phyloP scores from a whole-genome alignment of 1,140 invertebrate genomes.

The Atta cephalotes region DNA sequence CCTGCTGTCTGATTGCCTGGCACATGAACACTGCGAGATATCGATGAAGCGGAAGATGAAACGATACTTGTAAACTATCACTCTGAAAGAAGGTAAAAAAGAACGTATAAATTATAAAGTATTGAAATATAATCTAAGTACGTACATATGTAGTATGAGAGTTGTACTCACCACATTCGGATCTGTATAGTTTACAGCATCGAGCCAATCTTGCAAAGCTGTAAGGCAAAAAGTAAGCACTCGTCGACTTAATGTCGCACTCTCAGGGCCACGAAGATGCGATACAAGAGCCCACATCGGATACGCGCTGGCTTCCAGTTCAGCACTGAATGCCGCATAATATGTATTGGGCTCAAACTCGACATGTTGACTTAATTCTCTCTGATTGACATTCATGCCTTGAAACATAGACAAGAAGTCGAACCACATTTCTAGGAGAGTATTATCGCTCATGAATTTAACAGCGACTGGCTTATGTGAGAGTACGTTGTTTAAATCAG shows the following conservation, averaged over 20 bases:
- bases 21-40: conserved; percentile 97
- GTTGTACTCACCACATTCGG: conserved; percentile 88
- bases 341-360: conserved; percentile 99
- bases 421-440: conserved; percentile 97
- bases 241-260: conserved; percentile 90
- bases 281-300: conserved; percentile 98
- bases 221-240: conserved; percentile 91
- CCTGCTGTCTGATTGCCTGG: conserved; percentile 94
- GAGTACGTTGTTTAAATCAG: conserved; percentile 98
- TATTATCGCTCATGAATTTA: conserved; percentile 95
- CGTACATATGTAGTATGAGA: background rate
- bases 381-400: conserved; percentile 98
- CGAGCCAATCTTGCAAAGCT: conserved; percentile 94
- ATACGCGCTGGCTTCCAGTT: conserved; percentile 97
- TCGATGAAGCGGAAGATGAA: conserved; percentile 98
- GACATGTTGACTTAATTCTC: conserved; percentile 96
- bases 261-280: conserved; percentile 92
- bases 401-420: conserved; percentile 97
- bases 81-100: conserved; percentile 84
- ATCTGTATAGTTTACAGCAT: conserved; percentile 91
- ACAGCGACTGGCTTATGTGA: conserved; percentile 96
- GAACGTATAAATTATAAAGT: conserved; percentile 40
- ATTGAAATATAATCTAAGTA: background rate
- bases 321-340: conserved; percentile 98
- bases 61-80: conserved; percentile 95